A percentile compares a stretch with the other conserved stretches of the same genome.
These are phyloP conservation scores for Clarias laeviceps DNA, from an alignment of 2,797 vertebrate species.

Conservation along the genomic window DNA sequence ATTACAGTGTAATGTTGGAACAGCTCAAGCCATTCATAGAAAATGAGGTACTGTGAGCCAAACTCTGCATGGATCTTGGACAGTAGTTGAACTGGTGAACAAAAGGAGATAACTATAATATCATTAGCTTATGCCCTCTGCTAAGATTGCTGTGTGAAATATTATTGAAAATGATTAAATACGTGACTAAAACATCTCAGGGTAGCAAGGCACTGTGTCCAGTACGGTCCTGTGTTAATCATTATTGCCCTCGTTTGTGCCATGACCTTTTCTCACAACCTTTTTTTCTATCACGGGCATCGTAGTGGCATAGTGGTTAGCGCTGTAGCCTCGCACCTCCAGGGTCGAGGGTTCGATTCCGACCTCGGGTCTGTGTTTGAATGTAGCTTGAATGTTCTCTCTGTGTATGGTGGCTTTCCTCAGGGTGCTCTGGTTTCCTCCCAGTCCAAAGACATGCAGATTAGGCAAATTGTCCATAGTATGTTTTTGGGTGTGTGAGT, in stretches of 20 bases:
- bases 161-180: conserved; percentile 1
- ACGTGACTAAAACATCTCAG: not conserved
- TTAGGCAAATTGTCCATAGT: no score
- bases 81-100: not conserved
- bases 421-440: no score
- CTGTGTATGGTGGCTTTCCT: no score
- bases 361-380: no score
- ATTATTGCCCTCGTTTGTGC: not conserved
- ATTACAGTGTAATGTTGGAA: conserved; percentile 22
- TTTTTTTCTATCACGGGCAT: not conserved
- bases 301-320: no score
- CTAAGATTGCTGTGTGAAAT: conserved; percentile 1
- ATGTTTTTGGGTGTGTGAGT: no score
- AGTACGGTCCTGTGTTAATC: not conserved
- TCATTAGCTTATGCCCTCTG: not conserved
- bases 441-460: no score
- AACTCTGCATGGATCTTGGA: not conserved
- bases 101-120: not conserved
- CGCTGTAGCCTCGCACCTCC: no score
- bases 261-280: not conserved
- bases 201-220: not conserved
- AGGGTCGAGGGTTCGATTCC: no score
- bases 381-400: no score
- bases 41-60: conserved; percentile 1
- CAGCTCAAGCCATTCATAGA: conserved; percentile 12